Base-by-base conservation (phyloP, 2,888 invertebrate genomes). In the Tridacna gigas region DNA sequence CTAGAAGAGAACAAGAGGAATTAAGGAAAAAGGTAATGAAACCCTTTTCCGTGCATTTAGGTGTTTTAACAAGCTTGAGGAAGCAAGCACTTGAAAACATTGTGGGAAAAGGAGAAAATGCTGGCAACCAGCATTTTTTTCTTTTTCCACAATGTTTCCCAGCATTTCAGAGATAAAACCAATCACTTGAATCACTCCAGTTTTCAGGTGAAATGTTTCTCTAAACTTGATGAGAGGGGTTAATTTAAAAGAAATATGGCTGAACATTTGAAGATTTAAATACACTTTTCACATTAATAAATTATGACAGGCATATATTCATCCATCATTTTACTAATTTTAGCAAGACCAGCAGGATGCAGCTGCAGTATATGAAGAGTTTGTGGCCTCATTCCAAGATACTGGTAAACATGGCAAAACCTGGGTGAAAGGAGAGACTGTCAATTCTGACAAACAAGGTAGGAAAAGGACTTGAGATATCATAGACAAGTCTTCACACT, bases 361-460 rank as follows among this genome's bases (percentile, higher is more conserved):
- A 67, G 95, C 95, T 28, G 92, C 94, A 97, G 98, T 97, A 0
- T 99, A 98, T 95, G 97, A 99, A 96, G 99, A 99, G 95, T 99
- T 99, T 96, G 98, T 99, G 66, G 98, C 98, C 90, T 98, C 98
- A 12, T 99, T 99, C 95, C 98, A 98, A 96, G 98, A 98, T 90
- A 96, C 97, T 0, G 89, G 91, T 61, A 94, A 94, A 88, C 89
- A 89, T 22, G 77, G 96, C 73, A 99, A 99, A 95, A 97, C 99
- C 66, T 99, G 99, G 98, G 97, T 99, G 11, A 98, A 99, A 95
- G 99, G 99, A 80, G 99, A 98, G 77, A 98, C 98, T 0, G 99
- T 99, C 92, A 98, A 99, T 96, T 90, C 89, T 0, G 90, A 89
- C 65, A 87, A 80, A 74, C 67, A 48, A 51, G 71, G 71, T 51